These are phyloP conservation scores for Trididemnum miniatum DNA, from an alignment of 23 tunicate genomes.

Conservation along the genomic window DNA sequence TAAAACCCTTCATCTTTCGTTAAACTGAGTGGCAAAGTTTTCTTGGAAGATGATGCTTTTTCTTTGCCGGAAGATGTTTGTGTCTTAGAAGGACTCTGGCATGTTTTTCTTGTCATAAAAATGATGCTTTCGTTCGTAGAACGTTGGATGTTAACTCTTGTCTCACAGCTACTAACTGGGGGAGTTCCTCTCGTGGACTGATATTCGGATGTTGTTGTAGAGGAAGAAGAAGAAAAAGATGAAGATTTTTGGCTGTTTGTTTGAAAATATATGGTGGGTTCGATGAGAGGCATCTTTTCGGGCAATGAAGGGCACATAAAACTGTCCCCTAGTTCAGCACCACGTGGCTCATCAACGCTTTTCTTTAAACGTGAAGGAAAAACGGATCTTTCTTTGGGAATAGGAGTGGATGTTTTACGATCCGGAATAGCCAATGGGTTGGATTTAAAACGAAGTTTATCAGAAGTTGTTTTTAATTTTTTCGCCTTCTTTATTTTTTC, in stretches of 20 bases:
- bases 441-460: too few species aligned
- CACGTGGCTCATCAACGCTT: background rate
- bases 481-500: background rate
- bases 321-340: constrained; percentile 40
- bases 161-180: background rate
- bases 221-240: background rate
- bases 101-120: background rate
- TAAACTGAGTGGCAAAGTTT: background rate
- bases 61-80: background rate
- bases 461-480: background rate
- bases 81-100: background rate
- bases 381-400: background rate
- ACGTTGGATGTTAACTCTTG: background rate
- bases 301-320: constrained; percentile 64
- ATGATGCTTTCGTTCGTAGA: background rate
- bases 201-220: constrained; percentile 6
- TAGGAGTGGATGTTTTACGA: background rate
- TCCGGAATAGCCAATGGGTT: background rate
- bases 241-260: constrained; percentile 8
- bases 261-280: constrained; percentile 42
- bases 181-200: background rate
- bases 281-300: constrained; percentile 56
- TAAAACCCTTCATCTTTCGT: constrained; percentile 22
- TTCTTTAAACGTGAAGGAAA: too few species aligned
- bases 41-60: background rate